Base-by-base conservation (phyloP, 2,113 vertebrate genomes). In the Clarias macrocephalus region DNA sequence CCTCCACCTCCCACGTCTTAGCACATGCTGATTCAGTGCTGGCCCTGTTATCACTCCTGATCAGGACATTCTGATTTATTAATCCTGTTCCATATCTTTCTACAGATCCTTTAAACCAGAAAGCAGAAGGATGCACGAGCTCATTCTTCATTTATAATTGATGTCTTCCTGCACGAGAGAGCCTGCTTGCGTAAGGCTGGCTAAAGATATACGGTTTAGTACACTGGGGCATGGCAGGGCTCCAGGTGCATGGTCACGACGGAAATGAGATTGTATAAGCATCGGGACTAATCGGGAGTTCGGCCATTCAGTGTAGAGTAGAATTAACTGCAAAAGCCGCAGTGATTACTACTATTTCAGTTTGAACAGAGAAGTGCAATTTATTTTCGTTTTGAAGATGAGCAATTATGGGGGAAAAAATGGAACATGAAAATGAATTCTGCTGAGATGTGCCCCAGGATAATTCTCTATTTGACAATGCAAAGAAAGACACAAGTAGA, bases 1-100 rank as follows among this genome's bases (percentile, higher is more conserved):
- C 42, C 30, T 37, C 19, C n/a, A 9, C 57, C 21, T 23, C 57
- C 57, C 19, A 37, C 9, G 3, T 37, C 79, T 60, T 33, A 52
- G 57, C 37, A 54, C 23, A 19, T 23, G 68, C 80, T 84, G 75
- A 75, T 60, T 79, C 73, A 70, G 63, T 76, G 72, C n/a, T 60
- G 65, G 76, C 59, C 70, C 75, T 88, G 28, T 82, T 77, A 87
- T 72, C 65, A 25, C 23, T 80, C 57, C 56, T 57, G 85, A 86
- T 84, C 80, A 56, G 56, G 18, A 23, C 28, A 80, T 80, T 2
- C 68, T 88, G 56, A 88, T 86, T 88, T 80, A 89, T 86, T 83
- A n/a, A 88, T 85, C 37, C 54, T 57, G 48, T 42, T 63, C 10
- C 23, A 62, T 70, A 70, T 87, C 59, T 68, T 85, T 85, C 60